These are phyloP conservation scores for Rhinopomastus cyanomelas DNA, from an alignment of 2,113 vertebrate genomes.

Conservation along the genomic window DNA sequence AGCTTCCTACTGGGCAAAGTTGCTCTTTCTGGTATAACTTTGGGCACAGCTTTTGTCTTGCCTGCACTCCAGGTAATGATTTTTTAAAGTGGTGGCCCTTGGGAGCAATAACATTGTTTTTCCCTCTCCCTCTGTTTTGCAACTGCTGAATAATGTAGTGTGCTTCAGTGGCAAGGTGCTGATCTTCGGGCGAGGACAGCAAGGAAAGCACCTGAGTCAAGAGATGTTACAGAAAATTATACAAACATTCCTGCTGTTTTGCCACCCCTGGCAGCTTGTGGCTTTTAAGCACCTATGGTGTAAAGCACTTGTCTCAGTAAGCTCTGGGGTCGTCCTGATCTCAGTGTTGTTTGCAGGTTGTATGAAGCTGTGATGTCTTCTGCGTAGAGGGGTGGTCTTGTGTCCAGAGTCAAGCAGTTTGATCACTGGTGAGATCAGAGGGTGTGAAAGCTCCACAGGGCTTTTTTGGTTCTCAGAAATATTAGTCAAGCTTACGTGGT, in stretches of 20 bases:
- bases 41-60: neutral
- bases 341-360: neutral
- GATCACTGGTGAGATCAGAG: neutral
- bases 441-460: neutral
- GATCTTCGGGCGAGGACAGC: neutral
- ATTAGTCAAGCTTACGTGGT: neutral
- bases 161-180: neutral
- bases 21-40: neutral
- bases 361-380: neutral
- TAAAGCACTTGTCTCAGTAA: neutral
- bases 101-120: neutral
- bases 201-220: neutral
- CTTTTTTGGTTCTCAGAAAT: neutral
- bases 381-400: neutral
- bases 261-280: neutral
- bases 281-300: neutral
- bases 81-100: neutral
- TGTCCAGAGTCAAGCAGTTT: neutral
- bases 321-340: neutral
- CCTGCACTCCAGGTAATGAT: neutral
- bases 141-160: neutral
- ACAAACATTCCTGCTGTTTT: neutral
- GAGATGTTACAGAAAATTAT: neutral
- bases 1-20: neutral
- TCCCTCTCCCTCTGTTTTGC: neutral